Evolutionary conservation across 1,140 invertebrate species (phyloP).

Genomic region (Procambarus virginalis): DNA sequence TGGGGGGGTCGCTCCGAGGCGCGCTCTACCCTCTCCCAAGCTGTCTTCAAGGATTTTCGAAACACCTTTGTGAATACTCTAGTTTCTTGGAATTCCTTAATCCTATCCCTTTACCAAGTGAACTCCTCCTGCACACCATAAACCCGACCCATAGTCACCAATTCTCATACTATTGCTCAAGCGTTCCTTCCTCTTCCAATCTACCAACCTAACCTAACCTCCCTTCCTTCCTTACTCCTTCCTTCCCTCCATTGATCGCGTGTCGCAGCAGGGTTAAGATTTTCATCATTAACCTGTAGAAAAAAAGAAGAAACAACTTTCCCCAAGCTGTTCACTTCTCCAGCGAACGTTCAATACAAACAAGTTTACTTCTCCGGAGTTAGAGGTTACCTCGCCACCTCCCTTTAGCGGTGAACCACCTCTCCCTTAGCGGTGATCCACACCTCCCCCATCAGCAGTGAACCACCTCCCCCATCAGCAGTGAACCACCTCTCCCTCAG

Average conservation of each 20-base stretch:
- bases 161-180: background rate
- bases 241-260: background rate
- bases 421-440: background rate
- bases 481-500: no score
- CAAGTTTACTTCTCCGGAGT: background rate
- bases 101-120: no score
- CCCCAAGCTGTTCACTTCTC: background rate
- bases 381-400: no score
- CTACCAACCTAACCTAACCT: background rate
- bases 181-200: background rate
- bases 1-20: no score
- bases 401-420: background rate
- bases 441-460: no score
- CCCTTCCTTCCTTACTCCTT: background rate
- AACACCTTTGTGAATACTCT: no score
- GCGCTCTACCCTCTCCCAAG: no score
- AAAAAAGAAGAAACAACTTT: background rate
- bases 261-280: background rate
- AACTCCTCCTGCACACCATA: no score
- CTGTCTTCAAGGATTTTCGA: no score
- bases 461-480: no score
- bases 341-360: background rate
- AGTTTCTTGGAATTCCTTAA: no score
- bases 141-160: background rate
- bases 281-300: background rate